Percentiles rank a stretch among this genome's conserved stretches.
phyloP scores from a whole-genome alignment of 2,113 vertebrate genomes.

The Arenaria interpres region DNA sequence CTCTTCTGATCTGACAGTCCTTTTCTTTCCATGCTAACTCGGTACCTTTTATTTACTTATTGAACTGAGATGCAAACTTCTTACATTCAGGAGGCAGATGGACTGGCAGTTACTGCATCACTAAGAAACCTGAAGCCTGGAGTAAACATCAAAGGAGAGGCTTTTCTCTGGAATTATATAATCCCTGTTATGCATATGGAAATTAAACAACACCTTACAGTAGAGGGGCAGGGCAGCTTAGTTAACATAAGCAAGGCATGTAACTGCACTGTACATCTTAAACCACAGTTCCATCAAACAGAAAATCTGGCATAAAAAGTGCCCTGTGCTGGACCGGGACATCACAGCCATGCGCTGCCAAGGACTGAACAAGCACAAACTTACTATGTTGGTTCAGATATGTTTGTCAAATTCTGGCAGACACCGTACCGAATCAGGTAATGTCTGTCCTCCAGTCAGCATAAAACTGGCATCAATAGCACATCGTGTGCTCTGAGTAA shows the following conservation, averaged over 20 bases:
- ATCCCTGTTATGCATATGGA: neutral
- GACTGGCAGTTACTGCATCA: neutral
- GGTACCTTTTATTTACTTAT: neutral
- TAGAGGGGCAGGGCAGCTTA: neutral
- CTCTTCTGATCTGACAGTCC: neutral
- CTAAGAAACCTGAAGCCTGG: neutral
- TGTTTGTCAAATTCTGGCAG: slow-evolving; percentile 17
- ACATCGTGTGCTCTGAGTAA: neutral
- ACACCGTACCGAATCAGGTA: neutral
- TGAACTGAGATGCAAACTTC: neutral
- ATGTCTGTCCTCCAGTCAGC: neutral
- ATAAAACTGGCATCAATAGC: slow-evolving; percentile 23
- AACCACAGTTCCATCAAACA: neutral
- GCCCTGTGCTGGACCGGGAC: neutral
- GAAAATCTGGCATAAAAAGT: neutral
- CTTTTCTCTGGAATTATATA: slow-evolving; percentile 23
- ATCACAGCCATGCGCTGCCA: neutral
- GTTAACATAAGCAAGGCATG: neutral
- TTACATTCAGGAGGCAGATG: neutral
- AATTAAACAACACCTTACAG: neutral
- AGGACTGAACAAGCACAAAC: neutral
- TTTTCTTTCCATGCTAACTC: neutral
- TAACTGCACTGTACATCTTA: neutral
- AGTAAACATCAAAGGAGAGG: neutral
- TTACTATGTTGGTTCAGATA: neutral